Evolutionary conservation across 2,888 invertebrate species (phyloP).

Genomic region (Drosophila prolongata): DNA sequence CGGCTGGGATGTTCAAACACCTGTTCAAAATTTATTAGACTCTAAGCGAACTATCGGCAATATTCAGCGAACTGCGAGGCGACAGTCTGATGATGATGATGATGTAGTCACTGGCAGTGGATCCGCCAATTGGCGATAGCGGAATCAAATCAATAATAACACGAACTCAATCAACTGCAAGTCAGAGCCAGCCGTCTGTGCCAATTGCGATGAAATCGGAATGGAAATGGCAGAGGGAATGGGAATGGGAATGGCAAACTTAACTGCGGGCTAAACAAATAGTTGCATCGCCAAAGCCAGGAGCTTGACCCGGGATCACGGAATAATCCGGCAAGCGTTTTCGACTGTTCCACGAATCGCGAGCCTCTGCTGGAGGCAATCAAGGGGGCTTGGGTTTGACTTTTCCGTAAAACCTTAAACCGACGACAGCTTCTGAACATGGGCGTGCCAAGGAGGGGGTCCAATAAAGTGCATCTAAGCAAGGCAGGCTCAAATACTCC

Average conservation of each 20-base stretch:
- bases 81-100: background rate
- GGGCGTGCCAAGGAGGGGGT: slow-evolving; percentile 4
- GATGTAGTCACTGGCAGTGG: slow-evolving; percentile 25
- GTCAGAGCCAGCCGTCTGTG: slow-evolving; percentile 14
- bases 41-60: slow-evolving; percentile 43
- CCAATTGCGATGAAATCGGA: slow-evolving; percentile 2
- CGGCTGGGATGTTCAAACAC: slow-evolving; percentile 37
- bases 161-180: slow-evolving; percentile 39
- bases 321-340: slow-evolving; percentile 40
- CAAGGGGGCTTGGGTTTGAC: slow-evolving; percentile 27
- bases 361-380: slow-evolving; percentile 32
- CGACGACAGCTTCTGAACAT: background rate
- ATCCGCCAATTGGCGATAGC: slow-evolving; percentile 31
- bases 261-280: slow-evolving; percentile 38
- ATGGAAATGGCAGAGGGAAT: slow-evolving; percentile 2
- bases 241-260: slow-evolving; percentile 1
- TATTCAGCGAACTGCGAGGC: slow-evolving; percentile 30
- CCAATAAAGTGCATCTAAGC: slow-evolving; percentile 26
- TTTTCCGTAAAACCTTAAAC: slow-evolving; percentile 21
- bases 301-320: slow-evolving; percentile 33
- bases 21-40: slow-evolving; percentile 53
- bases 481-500: slow-evolving; percentile 1
- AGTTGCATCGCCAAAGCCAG: slow-evolving; percentile 38
- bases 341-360: slow-evolving; percentile 49
- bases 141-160: slow-evolving; percentile 40